Conservation (phyloP, 2,797 vertebrate genomes). For the Chromobotia macracanthus region DNA sequence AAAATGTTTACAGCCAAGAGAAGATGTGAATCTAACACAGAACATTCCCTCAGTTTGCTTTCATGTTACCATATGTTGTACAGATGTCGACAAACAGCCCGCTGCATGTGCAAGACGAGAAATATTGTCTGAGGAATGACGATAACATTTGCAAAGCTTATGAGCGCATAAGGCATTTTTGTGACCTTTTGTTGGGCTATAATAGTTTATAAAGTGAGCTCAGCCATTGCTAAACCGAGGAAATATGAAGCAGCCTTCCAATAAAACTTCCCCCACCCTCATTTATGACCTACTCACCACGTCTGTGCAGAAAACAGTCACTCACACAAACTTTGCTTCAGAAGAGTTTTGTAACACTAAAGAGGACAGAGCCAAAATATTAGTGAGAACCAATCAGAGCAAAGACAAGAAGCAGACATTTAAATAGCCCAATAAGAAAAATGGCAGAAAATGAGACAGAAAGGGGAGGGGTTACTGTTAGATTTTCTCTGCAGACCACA, state of each 20-base stretch:
- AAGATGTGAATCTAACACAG: slow-evolving; percentile 62
- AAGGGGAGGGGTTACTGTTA: slow-evolving; percentile 23
- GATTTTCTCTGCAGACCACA: background rate
- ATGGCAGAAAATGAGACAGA: background rate
- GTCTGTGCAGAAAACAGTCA: slow-evolving; percentile 31
- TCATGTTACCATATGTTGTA: slow-evolving; percentile 74
- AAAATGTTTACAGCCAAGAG: slow-evolving; percentile 42
- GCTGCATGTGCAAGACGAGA: slow-evolving; percentile 44
- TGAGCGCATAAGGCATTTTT: background rate
- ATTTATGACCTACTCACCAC: slow-evolving; percentile 28
- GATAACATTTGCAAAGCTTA: slow-evolving; percentile 21
- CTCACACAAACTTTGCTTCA: slow-evolving; percentile 63
- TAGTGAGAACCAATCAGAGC: background rate
- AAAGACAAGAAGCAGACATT: background rate
- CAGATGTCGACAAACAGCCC: slow-evolving; percentile 69
- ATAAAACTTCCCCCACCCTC: slow-evolving; percentile 64
- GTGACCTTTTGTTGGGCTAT: slow-evolving; percentile 43
- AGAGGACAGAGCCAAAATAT: slow-evolving; percentile 1
- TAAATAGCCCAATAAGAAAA: background rate
- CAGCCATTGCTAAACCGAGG: slow-evolving; percentile 43
- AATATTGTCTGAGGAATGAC: slow-evolving; percentile 45
- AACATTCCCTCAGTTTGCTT: slow-evolving; percentile 59
- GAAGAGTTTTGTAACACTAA: slow-evolving; percentile 5
- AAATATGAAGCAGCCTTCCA: slow-evolving; percentile 55
- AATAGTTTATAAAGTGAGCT: slow-evolving; percentile 66